phyloP scores from a whole-genome alignment of 2,888 invertebrate genomes.

The Dione vanillae region DNA sequence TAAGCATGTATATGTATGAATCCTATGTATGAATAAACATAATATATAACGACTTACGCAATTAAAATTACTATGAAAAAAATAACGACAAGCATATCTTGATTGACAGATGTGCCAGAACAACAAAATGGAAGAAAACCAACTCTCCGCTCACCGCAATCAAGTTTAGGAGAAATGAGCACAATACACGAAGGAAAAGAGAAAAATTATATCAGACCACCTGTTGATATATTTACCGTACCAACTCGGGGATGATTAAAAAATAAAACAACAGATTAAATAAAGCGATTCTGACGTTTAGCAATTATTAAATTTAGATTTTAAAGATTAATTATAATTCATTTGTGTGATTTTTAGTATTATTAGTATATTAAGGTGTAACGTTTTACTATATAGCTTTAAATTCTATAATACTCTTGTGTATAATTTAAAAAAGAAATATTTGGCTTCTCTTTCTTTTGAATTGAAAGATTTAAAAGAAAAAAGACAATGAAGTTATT shows the following conservation, averaged over 20 bases:
- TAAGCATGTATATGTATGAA: no score
- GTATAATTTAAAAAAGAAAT: no score
- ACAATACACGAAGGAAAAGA: constrained; percentile 74
- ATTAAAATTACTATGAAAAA: no score
- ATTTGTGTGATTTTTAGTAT: not conserved
- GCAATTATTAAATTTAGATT: not conserved
- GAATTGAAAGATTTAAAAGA: no score
- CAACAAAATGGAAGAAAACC: constrained; percentile 65
- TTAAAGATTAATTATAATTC: no score
- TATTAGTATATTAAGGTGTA: not conserved
- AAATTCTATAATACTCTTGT: no score
- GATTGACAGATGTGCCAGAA: constrained; percentile 35
- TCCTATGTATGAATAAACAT: no score
- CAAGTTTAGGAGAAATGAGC: constrained; percentile 73
- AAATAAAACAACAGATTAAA: not conserved
- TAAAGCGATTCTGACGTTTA: not conserved
- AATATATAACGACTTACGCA: no score
- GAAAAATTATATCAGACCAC: constrained; percentile 60
- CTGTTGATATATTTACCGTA: constrained; percentile 65
- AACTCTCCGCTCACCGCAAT: constrained; percentile 66
- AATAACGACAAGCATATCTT: no score
- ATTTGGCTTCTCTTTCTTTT: no score
- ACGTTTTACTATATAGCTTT: no score
- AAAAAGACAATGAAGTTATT: no score
- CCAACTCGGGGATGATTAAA: constrained; percentile 53